Percentiles rank a stretch among this genome's conserved stretches.
These are phyloP conservation scores for Oscheius sp. DNA, from an alignment of 2,888 invertebrate species.

Conservation along the genomic window DNA sequence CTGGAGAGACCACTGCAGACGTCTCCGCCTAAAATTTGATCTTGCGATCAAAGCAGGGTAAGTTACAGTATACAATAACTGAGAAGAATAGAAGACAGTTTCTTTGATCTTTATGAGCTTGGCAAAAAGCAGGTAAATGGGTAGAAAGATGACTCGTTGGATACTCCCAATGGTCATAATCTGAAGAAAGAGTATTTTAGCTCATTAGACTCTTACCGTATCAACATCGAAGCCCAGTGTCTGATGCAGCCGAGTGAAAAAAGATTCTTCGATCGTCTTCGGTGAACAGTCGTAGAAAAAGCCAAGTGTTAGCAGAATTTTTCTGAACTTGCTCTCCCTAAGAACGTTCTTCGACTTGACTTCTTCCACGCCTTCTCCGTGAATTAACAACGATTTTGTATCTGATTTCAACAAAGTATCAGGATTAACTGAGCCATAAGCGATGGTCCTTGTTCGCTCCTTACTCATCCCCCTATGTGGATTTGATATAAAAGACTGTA, in stretches of 20 bases:
- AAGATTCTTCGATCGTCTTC: background rate
- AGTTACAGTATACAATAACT: no score
- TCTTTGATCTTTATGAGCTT: background rate
- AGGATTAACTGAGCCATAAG: background rate
- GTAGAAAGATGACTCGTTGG: conserved; percentile 1
- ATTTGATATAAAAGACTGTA: background rate
- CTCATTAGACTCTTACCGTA: background rate
- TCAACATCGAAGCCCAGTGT: background rate
- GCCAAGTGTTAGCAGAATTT: background rate
- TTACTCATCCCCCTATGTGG: background rate
- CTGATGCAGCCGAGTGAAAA: conserved; percentile 3
- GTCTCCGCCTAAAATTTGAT: background rate
- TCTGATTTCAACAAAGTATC: background rate
- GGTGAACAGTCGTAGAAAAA: background rate
- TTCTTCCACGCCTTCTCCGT: background rate
- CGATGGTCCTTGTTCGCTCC: background rate
- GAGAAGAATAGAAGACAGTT: background rate
- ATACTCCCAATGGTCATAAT: conserved; percentile 10
- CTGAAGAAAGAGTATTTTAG: background rate
- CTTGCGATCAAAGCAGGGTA: no score
- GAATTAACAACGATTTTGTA: background rate
- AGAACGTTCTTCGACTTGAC: background rate
- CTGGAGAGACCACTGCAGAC: background rate
- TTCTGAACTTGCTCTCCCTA: background rate
- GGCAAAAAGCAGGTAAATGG: background rate